A percentile compares a stretch with the other conserved stretches of the same genome.
Conservation (phyloP, 2,888 invertebrate species). For the Ernsta delagoae region DNA sequence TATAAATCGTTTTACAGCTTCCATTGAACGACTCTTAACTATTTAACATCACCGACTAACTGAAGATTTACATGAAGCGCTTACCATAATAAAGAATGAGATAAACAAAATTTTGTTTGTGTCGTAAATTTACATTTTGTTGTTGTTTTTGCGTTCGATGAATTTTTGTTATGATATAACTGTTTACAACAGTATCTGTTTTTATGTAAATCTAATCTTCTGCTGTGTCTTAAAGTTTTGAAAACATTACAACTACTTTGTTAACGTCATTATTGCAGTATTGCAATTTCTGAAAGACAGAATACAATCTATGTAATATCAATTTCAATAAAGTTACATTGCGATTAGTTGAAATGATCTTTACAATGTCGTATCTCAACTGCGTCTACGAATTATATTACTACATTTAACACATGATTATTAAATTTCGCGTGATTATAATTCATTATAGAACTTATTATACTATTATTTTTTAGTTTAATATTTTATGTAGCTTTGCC, state of each 20-base stretch:
- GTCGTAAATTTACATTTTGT: not conserved
- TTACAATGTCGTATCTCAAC: not conserved
- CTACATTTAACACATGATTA: not conserved
- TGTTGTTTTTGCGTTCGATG: not conserved
- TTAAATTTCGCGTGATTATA: not conserved
- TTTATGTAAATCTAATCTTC: not conserved
- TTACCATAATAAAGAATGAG: not conserved
- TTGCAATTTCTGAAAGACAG: too few species aligned
- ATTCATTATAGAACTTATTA: not conserved
- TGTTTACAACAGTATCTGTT: not conserved
- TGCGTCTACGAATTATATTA: not conserved
- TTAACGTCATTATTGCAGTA: not conserved
- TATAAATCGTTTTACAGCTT: slow-evolving; percentile 62
- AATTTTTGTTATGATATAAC: not conserved
- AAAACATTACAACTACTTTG: not conserved
- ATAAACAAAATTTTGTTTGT: not conserved
- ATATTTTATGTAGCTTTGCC: too few species aligned
- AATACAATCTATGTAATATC: not conserved
- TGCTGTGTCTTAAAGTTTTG: not conserved
- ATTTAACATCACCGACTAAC: slow-evolving; percentile 48
- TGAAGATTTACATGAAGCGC: slow-evolving; percentile 37
- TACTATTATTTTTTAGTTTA: not conserved
- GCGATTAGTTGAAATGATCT: not conserved
- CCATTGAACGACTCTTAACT: slow-evolving; percentile 48
- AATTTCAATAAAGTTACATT: not conserved